These are phyloP conservation scores for Gymnorhina tibicen DNA, from an alignment of 2,113 vertebrate genomes.

Conservation along the genomic window DNA sequence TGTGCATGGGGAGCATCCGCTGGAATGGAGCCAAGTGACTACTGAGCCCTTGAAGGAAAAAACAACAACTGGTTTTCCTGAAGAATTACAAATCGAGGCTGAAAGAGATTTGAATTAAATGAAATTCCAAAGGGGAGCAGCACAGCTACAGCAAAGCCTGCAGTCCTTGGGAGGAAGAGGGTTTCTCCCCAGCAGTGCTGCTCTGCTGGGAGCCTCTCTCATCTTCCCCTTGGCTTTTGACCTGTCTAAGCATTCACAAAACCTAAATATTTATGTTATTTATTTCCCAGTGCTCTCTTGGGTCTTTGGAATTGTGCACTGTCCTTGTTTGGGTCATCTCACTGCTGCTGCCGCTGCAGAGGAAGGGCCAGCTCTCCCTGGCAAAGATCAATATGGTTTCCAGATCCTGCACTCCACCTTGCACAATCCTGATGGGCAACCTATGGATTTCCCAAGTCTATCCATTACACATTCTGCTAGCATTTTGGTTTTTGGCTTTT, in stretches of 20 bases:
- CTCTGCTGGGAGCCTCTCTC: neutral
- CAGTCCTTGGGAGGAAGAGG: neutral
- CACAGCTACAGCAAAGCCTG: neutral
- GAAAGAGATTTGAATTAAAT: neutral
- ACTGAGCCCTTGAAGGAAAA: neutral
- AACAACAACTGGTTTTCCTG: neutral
- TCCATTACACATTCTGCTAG: neutral
- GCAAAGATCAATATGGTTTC: fast-evolving
- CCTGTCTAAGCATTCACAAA: neutral
- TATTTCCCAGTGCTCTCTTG: neutral
- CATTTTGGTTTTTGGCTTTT: neutral
- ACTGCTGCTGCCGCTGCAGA: fast-evolving
- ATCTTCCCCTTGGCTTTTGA: neutral
- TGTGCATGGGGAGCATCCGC: neutral
- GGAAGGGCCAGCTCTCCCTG: neutral
- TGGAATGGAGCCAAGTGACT: neutral
- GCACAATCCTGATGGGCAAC: neutral
- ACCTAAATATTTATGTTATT: neutral
- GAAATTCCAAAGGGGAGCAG: neutral
- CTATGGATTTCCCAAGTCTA: neutral
- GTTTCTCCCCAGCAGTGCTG: neutral
- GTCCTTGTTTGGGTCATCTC: neutral
- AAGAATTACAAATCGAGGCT: neutral
- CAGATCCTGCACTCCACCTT: neutral
- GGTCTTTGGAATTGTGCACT: neutral